phyloP scores from a whole-genome alignment of 1,140 invertebrate species.

The Trypoxylus dichotomus region DNA sequence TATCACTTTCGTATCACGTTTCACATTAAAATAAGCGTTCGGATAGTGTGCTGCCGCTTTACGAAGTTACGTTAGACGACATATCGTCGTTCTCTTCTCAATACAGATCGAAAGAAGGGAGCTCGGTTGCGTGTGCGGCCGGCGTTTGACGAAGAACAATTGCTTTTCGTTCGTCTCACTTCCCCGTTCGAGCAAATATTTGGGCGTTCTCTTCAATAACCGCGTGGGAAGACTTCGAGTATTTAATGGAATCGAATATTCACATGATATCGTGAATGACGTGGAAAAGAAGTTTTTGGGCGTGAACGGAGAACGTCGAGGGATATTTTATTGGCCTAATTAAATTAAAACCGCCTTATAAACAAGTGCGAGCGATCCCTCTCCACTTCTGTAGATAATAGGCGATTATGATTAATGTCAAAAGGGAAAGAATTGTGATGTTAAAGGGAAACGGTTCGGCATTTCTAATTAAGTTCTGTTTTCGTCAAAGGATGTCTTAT shows the following conservation, averaged over 20 bases:
- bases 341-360: no score
- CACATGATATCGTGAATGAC: background rate
- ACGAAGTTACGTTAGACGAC: background rate
- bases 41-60: background rate
- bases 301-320: no score
- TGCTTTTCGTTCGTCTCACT: background rate
- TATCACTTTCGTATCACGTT: background rate
- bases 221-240: background rate
- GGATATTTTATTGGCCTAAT: no score
- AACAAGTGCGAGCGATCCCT: background rate
- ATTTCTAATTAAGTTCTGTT: no score
- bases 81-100: background rate
- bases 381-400: no score
- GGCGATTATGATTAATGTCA: no score
- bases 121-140: background rate
- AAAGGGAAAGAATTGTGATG: no score
- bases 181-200: background rate
- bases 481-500: no score
- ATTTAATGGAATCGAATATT: background rate
- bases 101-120: background rate
- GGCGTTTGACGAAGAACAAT: background rate
- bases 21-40: background rate
- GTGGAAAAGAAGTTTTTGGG: no score
- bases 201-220: background rate
- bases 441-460: no score